These are phyloP conservation scores for Spheniscus mendiculus DNA, from an alignment of 2,113 vertebrate species.

Conservation along the genomic window DNA sequence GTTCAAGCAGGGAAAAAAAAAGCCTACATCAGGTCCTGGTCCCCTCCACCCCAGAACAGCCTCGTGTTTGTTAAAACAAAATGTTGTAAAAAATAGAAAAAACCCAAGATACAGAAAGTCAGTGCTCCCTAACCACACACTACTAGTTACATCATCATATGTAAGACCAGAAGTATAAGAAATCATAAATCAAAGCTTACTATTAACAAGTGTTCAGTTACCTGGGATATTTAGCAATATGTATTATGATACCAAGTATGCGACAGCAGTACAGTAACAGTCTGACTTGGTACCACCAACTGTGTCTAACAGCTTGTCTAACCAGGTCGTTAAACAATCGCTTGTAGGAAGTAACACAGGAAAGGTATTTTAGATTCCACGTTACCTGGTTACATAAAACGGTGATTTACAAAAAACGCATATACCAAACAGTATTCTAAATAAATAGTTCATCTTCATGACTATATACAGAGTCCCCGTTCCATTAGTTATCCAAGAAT, in stretches of 20 bases:
- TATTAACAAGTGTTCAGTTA: neutral
- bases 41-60: conserved; percentile 13
- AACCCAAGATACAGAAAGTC: conserved; percentile 32
- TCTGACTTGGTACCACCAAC: neutral
- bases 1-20: conserved; percentile 49
- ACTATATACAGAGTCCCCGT: conserved; percentile 77
- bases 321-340: neutral
- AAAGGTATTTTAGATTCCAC: conserved; percentile 65
- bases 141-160: conserved; percentile 37
- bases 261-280: neutral
- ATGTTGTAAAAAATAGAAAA: conserved; percentile 62
- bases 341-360: conserved; percentile 27
- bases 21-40: conserved; percentile 58
- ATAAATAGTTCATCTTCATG: conserved; percentile 86
- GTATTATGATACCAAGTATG: neutral
- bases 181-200: conserved; percentile 18
- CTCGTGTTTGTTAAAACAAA: conserved; percentile 47
- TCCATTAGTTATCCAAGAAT: conserved; percentile 75
- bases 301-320: conserved; percentile 4
- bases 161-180: conserved; percentile 55
- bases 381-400: conserved; percentile 71
- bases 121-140: conserved; percentile 29
- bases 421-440: conserved; percentile 81
- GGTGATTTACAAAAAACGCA: conserved; percentile 75
- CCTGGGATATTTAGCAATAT: neutral